Conservation (phyloP, 2,797 vertebrate genomes). For the Iguana delicatissima region DNA sequence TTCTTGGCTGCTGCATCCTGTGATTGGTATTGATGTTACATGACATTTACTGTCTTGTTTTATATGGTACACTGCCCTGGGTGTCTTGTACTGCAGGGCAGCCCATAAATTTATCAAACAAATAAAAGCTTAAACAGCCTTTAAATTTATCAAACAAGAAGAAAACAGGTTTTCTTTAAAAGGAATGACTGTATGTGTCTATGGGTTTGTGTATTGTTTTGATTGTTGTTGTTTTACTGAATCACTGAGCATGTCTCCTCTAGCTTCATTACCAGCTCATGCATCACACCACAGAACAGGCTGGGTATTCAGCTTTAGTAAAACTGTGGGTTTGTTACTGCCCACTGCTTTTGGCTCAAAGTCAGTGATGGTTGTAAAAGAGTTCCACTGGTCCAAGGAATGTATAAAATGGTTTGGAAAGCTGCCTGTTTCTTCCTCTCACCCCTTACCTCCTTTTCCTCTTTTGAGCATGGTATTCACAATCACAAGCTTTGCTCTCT, state of each 20-base stretch:
- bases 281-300: conserved; percentile 18
- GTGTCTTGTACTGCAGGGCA: background rate
- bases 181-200: too few relatives aligned
- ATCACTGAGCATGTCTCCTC: conserved; percentile 25
- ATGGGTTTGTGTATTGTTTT: too few relatives aligned
- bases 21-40: background rate
- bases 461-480: conserved; percentile 22
- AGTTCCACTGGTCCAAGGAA: background rate
- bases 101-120: background rate
- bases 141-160: too few relatives aligned
- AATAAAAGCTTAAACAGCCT: too few relatives aligned
- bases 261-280: background rate
- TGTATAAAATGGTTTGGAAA: background rate
- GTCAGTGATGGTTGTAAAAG: conserved; percentile 17
- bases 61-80: background rate
- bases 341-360: conserved; percentile 17
- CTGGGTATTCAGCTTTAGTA: conserved; percentile 27
- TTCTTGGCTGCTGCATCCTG: background rate
- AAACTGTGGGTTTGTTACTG: background rate
- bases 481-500: conserved; percentile 1
- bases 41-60: conserved; percentile 2
- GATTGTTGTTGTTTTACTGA: background rate
- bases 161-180: too few relatives aligned
- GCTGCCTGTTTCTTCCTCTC: background rate
- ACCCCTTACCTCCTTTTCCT: background rate